phyloP scores from a whole-genome alignment of 2,113 vertebrate species.

The Acanthisitta chloris region DNA sequence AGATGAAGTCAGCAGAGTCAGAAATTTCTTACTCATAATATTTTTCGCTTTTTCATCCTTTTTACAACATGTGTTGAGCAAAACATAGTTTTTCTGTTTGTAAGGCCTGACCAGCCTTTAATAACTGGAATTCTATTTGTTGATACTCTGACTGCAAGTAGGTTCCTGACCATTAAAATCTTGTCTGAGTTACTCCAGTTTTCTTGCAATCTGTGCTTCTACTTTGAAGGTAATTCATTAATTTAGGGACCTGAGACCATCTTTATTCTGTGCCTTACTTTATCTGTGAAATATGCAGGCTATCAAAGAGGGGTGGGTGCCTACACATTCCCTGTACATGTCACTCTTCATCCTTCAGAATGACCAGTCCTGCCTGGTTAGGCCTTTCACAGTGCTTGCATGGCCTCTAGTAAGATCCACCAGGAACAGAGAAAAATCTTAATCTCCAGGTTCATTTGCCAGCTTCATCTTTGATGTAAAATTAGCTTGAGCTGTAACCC shows the following conservation, averaged over 20 bases:
- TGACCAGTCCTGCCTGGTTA: not conserved
- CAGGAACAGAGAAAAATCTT: not conserved
- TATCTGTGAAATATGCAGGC: not conserved
- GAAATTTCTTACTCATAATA: not conserved
- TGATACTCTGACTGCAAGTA: not conserved
- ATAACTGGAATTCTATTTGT: not conserved
- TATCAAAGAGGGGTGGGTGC: not conserved
- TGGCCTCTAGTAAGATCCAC: not conserved
- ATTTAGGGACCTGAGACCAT: not conserved
- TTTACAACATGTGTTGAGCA: not conserved
- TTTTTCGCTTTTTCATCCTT: constrained; percentile 7
- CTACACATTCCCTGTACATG: not conserved
- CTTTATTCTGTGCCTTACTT: not conserved
- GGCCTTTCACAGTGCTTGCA: not conserved
- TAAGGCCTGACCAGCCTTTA: not conserved
- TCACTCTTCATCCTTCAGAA: not conserved
- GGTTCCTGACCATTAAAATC: not conserved
- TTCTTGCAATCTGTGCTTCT: not conserved
- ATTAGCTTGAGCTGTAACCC: not conserved
- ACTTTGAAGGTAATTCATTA: not conserved
- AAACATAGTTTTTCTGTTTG: not conserved
- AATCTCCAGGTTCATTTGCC: not conserved
- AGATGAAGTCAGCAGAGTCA: constrained; percentile 31
- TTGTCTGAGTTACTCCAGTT: not conserved
- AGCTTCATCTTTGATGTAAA: not conserved